phyloP scores from a whole-genome alignment of 2,113 vertebrate genomes.

The Callithrix jacchus region DNA sequence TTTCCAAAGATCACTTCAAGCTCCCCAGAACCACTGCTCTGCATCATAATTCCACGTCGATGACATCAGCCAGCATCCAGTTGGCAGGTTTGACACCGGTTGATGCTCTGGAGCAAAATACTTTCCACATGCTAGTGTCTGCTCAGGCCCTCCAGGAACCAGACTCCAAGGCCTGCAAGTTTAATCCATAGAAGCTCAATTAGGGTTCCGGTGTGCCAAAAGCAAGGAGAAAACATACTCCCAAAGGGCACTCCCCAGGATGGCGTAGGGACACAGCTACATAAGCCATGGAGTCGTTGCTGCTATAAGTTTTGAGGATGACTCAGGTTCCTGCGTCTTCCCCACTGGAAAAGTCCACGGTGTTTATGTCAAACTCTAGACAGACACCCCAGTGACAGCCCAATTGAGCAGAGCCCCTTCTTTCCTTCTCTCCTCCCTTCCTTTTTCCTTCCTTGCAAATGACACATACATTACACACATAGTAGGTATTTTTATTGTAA shows the following conservation, averaged over 20 bases:
- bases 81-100: background rate
- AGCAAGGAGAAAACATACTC: background rate
- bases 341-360: background rate
- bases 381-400: background rate
- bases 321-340: accelerated
- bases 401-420: background rate
- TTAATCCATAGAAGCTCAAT: background rate
- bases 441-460: background rate
- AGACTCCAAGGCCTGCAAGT: background rate
- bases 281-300: accelerated
- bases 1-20: background rate
- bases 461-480: accelerated
- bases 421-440: background rate
- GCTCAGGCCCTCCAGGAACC: background rate
- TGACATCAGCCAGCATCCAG: background rate
- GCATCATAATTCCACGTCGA: accelerated
- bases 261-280: background rate
- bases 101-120: background rate
- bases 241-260: background rate
- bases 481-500: background rate
- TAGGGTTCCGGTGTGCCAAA: background rate
- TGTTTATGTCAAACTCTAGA: background rate
- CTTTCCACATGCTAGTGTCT: accelerated
- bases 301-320: background rate
- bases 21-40: background rate